phyloP scores from a whole-genome alignment of 2,888 invertebrate genomes.

The Drosophila lutescens region DNA sequence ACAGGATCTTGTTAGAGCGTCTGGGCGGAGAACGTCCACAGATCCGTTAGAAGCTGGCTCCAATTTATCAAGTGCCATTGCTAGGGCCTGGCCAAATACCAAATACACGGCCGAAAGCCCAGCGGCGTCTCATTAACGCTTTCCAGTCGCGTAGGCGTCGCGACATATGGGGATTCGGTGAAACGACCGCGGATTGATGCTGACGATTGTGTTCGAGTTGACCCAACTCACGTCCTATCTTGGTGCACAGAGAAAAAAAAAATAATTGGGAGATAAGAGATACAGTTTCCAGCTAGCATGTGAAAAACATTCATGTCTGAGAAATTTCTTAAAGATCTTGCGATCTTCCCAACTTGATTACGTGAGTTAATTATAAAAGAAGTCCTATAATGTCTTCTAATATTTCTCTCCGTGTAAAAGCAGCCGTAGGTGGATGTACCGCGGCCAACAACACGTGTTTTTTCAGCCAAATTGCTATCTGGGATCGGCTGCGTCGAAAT shows the following conservation, averaged over 20 bases:
- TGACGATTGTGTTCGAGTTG: slow-evolving; percentile 35
- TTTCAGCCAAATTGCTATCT: slow-evolving; percentile 61
- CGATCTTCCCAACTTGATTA: neutral
- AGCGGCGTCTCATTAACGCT: slow-evolving; percentile 66
- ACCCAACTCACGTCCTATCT: slow-evolving; percentile 40
- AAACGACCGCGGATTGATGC: slow-evolving; percentile 34
- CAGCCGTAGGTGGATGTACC: slow-evolving; percentile 20
- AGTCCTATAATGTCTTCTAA: too few relatives aligned
- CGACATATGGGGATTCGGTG: slow-evolving; percentile 25
- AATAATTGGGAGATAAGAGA: neutral
- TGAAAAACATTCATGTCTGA: too few relatives aligned
- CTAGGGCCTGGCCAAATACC: slow-evolving; percentile 22
- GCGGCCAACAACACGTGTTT: slow-evolving; percentile 60
- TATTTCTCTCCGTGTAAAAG: neutral
- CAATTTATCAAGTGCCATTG: slow-evolving; percentile 69
- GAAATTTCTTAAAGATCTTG: neutral
- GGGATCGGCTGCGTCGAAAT: slow-evolving; percentile 44
- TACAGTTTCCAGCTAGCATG: neutral
- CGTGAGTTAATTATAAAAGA: neutral
- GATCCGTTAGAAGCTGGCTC: slow-evolving; percentile 58
- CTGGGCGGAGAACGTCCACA: slow-evolving; percentile 8
- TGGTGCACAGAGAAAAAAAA: neutral
- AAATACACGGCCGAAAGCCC: slow-evolving; percentile 17
- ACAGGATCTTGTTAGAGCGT: slow-evolving; percentile 67
- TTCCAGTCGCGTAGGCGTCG: slow-evolving; percentile 51